A percentile compares a stretch with the other conserved stretches of the same genome.
Conservation (phyloP, 1,140 invertebrate genomes). For the Kradibia gibbosae region DNA sequence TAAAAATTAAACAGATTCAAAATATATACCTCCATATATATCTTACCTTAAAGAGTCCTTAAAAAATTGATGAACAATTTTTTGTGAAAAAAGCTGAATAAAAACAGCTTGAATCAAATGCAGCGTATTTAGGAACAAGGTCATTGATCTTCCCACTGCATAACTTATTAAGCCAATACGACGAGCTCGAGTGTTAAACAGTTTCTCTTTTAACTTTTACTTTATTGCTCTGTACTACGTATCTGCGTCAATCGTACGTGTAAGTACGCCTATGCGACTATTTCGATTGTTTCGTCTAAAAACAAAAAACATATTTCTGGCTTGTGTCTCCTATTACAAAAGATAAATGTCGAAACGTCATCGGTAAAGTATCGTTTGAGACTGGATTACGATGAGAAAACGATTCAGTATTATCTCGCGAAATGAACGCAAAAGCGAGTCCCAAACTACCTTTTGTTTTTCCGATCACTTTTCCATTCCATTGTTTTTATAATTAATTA, state of each 20-base stretch:
- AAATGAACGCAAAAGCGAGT: constrained; percentile 43
- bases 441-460: constrained; percentile 46
- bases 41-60: too few relatives aligned
- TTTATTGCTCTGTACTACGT: too few relatives aligned
- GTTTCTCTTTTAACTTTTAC: not conserved
- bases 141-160: not conserved
- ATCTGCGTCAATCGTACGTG: constrained; percentile 11
- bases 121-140: not conserved
- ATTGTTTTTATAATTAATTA: constrained; percentile 41
- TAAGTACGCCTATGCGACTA: constrained; percentile 30
- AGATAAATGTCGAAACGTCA: constrained; percentile 48
- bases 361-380: constrained; percentile 29
- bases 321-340: constrained; percentile 47
- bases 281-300: constrained; percentile 43
- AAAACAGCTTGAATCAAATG: not conserved
- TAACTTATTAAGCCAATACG: constrained; percentile 36
- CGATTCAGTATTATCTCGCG: constrained; percentile 44
- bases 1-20: too few relatives aligned
- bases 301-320: constrained; percentile 38
- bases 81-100: not conserved
- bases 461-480: constrained; percentile 47
- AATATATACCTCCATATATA: too few relatives aligned
- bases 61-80: too few relatives aligned
- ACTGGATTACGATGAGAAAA: constrained; percentile 47
- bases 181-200: constrained; percentile 23